These are phyloP conservation scores for Periphyllus acericola DNA, from an alignment of 2,888 invertebrate genomes.

Conservation along the genomic window DNA sequence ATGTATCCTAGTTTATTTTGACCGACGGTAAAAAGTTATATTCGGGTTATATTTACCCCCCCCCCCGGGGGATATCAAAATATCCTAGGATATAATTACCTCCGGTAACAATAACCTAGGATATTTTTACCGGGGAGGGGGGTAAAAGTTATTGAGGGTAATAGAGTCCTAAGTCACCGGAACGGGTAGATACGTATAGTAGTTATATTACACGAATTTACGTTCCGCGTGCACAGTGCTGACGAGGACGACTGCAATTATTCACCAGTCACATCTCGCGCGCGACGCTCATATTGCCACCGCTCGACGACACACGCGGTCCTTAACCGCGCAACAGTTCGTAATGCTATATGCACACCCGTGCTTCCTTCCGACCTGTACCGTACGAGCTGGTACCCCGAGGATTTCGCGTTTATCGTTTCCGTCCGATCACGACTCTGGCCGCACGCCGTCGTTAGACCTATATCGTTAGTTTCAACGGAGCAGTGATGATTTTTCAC, in stretches of 20 bases:
- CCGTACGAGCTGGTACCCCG: neutral
- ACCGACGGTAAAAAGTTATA: too few relatives aligned
- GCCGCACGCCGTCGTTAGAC: neutral
- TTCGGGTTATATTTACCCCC: too few relatives aligned
- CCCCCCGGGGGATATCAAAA: too few relatives aligned
- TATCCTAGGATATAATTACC: too few relatives aligned
- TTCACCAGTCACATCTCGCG: slow-evolving; percentile 2
- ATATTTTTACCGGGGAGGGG: too few relatives aligned
- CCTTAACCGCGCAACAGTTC: neutral
- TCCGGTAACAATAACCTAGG: too few relatives aligned
- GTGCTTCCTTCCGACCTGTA: neutral
- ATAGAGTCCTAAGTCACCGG: too few relatives aligned
- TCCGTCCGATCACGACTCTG: neutral
- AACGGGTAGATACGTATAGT: too few relatives aligned
- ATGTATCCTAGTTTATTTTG: too few relatives aligned
- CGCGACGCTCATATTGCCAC: neutral
- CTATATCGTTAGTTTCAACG: neutral
- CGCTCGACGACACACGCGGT: neutral
- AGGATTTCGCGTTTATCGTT: neutral
- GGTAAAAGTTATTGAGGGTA: too few relatives aligned
- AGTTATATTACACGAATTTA: too few relatives aligned
- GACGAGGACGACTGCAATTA: neutral
- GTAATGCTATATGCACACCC: neutral
- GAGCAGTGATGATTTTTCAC: neutral
- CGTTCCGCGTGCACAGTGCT: too few relatives aligned